Evolutionary conservation across 2,113 vertebrate genomes (phyloP).

Genomic region (Nettapus auritus): DNA sequence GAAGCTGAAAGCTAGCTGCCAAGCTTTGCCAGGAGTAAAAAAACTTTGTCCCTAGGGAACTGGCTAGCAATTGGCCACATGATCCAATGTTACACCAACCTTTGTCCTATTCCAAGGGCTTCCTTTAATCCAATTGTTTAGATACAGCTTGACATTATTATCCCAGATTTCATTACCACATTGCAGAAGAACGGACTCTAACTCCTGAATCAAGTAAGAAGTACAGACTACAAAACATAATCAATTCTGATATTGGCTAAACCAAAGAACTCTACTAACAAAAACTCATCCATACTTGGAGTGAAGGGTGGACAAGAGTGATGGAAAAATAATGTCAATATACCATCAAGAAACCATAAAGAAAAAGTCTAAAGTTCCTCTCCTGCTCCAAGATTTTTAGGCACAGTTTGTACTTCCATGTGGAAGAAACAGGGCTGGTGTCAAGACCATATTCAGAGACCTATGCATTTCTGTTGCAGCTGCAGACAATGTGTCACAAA

Average conservation of each 20-base stretch:
- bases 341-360: not conserved
- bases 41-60: slow-evolving; percentile 40
- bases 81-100: slow-evolving; percentile 51
- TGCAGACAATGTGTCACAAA: not conserved
- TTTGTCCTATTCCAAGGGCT: slow-evolving; percentile 63
- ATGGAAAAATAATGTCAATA: not conserved
- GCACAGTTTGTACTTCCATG: not conserved
- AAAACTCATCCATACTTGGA: not conserved
- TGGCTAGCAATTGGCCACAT: slow-evolving; percentile 20
- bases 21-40: slow-evolving; percentile 48
- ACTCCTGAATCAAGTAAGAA: slow-evolving; percentile 46
- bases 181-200: slow-evolving; percentile 23
- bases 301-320: not conserved
- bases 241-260: not conserved
- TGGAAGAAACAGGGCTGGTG: not conserved
- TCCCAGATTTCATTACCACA: slow-evolving; percentile 62
- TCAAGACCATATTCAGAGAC: not conserved
- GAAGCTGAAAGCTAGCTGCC: slow-evolving; percentile 60
- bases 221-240: not conserved
- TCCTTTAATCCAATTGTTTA: slow-evolving; percentile 69
- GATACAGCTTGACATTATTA: slow-evolving; percentile 60
- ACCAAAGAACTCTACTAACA: not conserved
- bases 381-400: not conserved
- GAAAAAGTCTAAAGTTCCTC: not conserved
- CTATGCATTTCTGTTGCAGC: not conserved